Percentiles rank a stretch among this genome's conserved stretches.
Evolutionary conservation across 2,113 vertebrate species (phyloP).

Genomic region (Nanorana parkeri): DNA sequence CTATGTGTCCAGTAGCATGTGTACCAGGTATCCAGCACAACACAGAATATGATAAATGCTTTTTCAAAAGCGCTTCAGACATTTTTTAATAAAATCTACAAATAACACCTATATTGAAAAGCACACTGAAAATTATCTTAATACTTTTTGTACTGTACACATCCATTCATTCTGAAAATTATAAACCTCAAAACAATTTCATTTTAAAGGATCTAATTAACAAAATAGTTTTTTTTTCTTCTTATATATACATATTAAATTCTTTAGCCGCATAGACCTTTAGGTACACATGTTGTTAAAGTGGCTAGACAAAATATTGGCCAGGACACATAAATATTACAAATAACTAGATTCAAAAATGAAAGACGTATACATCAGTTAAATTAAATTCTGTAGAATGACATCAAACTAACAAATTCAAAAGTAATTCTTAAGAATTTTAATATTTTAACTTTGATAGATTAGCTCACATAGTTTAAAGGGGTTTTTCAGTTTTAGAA

Average conservation of each 20-base stretch:
- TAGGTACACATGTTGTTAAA: too few relatives aligned
- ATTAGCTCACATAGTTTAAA: too few relatives aligned
- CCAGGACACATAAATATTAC: neutral
- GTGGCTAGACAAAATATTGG: neutral
- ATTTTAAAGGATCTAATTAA: neutral
- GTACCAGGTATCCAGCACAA: neutral
- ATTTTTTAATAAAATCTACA: neutral
- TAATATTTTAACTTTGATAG: too few relatives aligned
- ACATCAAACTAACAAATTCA: too few relatives aligned
- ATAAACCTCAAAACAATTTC: neutral
- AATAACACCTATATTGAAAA: too few relatives aligned
- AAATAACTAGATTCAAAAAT: neutral
- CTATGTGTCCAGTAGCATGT: neutral
- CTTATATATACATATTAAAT: too few relatives aligned
- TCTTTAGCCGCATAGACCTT: neutral
- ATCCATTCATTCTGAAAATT: neutral
- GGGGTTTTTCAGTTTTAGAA: too few relatives aligned
- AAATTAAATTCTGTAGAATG: slow-evolving; percentile 4
- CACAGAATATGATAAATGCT: neutral
- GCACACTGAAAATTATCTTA: too few relatives aligned
- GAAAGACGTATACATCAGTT: neutral
- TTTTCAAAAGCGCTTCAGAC: neutral
- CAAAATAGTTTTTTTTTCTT: neutral
- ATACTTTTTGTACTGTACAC: neutral
- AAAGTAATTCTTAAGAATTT: neutral